These are phyloP conservation scores for Drosophila melanogaster DNA, from an alignment of 1,140 invertebrate genomes.

Conservation along the genomic window Release_6_plus_ISO1_MT NT_037436.4:201501-202000, in stretches of 20 bases:
- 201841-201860: slow-evolving; percentile 63
- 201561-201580: slow-evolving; percentile 98
- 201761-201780: slow-evolving; percentile 14
- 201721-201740: slow-evolving; percentile 95
- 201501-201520: slow-evolving; percentile 98
- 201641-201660: slow-evolving; percentile 99
- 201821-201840: slow-evolving; percentile 85
- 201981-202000: slow-evolving; percentile 61
- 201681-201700: slow-evolving; percentile 98
- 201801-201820: slow-evolving; percentile 78
- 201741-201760: slow-evolving; percentile 87
- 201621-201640: slow-evolving; percentile 99
- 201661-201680: slow-evolving; percentile 99
- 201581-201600: slow-evolving; percentile 95
- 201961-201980: slow-evolving; percentile 67
- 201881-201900: slow-evolving; percentile 32
- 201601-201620: slow-evolving; percentile 99
- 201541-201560: slow-evolving; percentile 99
- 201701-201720: slow-evolving; percentile 97
- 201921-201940: slow-evolving; percentile 63
- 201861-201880: slow-evolving; percentile 52
- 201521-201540: slow-evolving; percentile 99
- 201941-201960: slow-evolving; percentile 77
- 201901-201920: slow-evolving; percentile 34
- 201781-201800: not conserved